Base-by-base conservation (phyloP, 2,888 invertebrate species). In the Megastigmus dorsalis region DNA sequence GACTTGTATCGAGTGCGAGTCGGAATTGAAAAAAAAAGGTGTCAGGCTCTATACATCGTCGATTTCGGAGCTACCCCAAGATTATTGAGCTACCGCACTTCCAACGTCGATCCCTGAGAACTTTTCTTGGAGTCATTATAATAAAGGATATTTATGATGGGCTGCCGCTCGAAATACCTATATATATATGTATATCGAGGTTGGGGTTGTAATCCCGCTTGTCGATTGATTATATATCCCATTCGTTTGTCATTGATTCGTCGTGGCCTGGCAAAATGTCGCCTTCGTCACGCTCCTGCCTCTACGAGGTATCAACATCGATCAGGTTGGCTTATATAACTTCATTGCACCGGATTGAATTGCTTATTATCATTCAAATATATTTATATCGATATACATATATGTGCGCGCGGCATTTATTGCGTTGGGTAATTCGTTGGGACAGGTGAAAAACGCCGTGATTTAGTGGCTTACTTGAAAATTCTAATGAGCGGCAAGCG, bases 191-290 rank as follows among this genome's bases (percentile, higher is more conserved):
- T 52, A 28, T 30, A n/a, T 15, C 10, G n/a, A 4, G 10, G 7
- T n/a, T 28, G 48, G 63, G 52, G 63, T 52, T 63, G 38, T 15
- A 38, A 63, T 50, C 52, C 63, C n/a, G 36, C n/a, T 4, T 18
- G 18, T 15, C 65, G 36, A 65, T 65, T 65, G 65, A 65, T 65
- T 54, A n/a, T n/a, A n/a, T n/a, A 54, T 54, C 52, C 65, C 65
- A 52, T 65, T 65, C 65, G 18, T 41, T 65, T 65, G 38, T 41
- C 52, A 65, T 50, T 33, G 30, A 45, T 18, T 60, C 30, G 20
- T n/a, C n/a, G n/a, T n/a, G 48, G 33, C 23, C 23, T 45, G n/a
- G n/a, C n/a, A 26, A 52, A 52, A 20, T 20, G 36, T 28, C 50
- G 10, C 5, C 15, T 38, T 65, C 36, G 52, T 65, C 65, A 38